Conservation (phyloP, 2,113 vertebrate genomes). For the Pangasianodon hypophthalmus region DNA sequence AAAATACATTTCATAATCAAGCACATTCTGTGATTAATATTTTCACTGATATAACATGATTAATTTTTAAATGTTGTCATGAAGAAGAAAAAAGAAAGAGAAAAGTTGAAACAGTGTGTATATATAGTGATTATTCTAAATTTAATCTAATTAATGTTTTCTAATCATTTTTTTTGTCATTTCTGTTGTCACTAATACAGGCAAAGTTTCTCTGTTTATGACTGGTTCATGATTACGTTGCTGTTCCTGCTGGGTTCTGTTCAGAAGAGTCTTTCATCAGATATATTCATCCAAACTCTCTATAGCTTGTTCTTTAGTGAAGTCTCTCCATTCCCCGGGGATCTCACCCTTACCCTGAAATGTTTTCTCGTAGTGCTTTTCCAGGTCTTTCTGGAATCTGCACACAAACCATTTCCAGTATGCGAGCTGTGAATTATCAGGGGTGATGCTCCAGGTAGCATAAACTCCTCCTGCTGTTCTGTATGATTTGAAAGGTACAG, state of each 20-base stretch:
- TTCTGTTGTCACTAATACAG: not conserved
- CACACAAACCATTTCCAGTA: slow-evolving; percentile 34
- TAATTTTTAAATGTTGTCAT: no score
- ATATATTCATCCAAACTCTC: not conserved
- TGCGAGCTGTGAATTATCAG: not conserved
- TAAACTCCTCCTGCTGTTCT: slow-evolving; percentile 8
- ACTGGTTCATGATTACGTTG: not conserved
- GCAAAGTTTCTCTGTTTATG: not conserved
- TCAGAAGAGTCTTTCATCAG: not conserved
- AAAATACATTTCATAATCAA: no score
- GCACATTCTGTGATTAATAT: no score
- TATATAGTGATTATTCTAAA: not conserved
- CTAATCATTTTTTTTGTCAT: not conserved
- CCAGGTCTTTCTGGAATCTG: slow-evolving; percentile 13
- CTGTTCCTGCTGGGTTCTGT: not conserved
- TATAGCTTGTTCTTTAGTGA: not conserved
- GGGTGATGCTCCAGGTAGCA: slow-evolving; percentile 18
- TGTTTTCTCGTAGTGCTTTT: not conserved
- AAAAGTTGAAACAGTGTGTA: not conserved
- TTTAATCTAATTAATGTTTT: not conserved
- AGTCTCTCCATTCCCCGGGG: not conserved
- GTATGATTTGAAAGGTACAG: not conserved
- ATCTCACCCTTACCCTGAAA: not conserved
- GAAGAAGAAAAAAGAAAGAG: no score
- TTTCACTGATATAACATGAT: no score